These are phyloP conservation scores for Lamprologus tigripictilis DNA, from an alignment of 2,113 vertebrate genomes.

Conservation along the genomic window DNA sequence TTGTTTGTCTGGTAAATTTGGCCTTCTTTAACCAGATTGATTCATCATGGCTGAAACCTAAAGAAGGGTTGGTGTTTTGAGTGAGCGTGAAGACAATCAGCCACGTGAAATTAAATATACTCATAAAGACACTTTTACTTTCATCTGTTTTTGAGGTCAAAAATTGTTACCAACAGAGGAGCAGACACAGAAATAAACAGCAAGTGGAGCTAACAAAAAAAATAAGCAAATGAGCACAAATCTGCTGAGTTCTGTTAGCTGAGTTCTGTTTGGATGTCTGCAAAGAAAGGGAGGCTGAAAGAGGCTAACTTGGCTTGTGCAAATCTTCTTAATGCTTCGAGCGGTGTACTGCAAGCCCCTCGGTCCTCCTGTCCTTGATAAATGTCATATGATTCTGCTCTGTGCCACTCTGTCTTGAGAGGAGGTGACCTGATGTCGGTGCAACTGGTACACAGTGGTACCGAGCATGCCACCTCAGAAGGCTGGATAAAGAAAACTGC, in stretches of 20 bases:
- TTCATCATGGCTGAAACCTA: background rate
- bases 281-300: background rate
- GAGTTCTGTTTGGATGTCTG: background rate
- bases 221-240: background rate
- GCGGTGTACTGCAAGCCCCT: background rate
- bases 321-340: background rate
- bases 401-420: background rate
- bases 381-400: constrained; percentile 38
- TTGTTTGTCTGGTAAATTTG: background rate
- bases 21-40: background rate
- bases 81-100: background rate
- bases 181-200: background rate
- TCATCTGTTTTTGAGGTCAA: background rate
- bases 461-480: constrained; percentile 16
- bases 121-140: background rate
- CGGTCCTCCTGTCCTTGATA: background rate
- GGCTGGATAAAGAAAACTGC: background rate
- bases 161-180: background rate
- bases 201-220: background rate
- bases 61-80: background rate
- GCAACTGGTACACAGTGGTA: constrained; percentile 27
- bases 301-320: background rate
- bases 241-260: background rate
- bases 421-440: constrained; percentile 15
- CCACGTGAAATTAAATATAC: background rate